A percentile compares a stretch with the other conserved stretches of the same genome.
These are phyloP conservation scores for Holotrichia oblita DNA, from an alignment of 1,140 invertebrate genomes.

Conservation along the genomic window DNA sequence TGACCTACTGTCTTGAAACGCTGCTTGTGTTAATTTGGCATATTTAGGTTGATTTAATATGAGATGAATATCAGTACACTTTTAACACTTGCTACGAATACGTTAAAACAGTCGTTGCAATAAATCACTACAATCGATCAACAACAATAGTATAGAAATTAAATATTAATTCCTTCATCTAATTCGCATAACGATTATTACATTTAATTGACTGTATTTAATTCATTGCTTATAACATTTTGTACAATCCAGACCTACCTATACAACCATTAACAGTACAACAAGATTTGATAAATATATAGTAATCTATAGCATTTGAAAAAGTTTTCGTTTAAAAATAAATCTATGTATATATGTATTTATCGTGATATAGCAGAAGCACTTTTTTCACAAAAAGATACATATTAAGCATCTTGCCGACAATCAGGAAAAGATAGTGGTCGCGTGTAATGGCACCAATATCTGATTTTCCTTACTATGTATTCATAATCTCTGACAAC, in stretches of 20 bases:
- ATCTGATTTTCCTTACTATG: conserved; percentile 43
- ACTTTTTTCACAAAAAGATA: conserved; percentile 31
- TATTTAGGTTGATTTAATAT: conserved; percentile 1
- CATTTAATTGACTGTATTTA: conserved; percentile 38
- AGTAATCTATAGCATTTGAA: background rate
- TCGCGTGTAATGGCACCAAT: conserved; percentile 23
- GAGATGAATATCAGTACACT: background rate
- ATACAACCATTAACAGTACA: conserved; percentile 20
- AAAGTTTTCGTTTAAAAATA: background rate
- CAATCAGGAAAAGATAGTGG: conserved; percentile 26
- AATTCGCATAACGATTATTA: conserved; percentile 16
- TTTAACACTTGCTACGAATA: conserved; percentile 14
- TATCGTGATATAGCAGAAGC: conserved; percentile 7
- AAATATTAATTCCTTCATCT: background rate
- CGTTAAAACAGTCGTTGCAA: conserved; percentile 29
- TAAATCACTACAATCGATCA: conserved; percentile 24
- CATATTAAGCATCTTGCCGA: conserved; percentile 16
- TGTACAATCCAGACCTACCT: conserved; percentile 21
- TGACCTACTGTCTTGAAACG: too few species aligned
- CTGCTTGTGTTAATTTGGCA: too few species aligned
- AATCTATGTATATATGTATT: conserved; percentile 8
- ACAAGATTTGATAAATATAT: conserved; percentile 3
- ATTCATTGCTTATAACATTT: conserved; percentile 36
- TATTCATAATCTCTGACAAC: conserved; percentile 59
- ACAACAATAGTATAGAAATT: conserved; percentile 7